Base-by-base conservation (phyloP, 1,140 invertebrate species). In the Drosophila nasuta region DNA sequence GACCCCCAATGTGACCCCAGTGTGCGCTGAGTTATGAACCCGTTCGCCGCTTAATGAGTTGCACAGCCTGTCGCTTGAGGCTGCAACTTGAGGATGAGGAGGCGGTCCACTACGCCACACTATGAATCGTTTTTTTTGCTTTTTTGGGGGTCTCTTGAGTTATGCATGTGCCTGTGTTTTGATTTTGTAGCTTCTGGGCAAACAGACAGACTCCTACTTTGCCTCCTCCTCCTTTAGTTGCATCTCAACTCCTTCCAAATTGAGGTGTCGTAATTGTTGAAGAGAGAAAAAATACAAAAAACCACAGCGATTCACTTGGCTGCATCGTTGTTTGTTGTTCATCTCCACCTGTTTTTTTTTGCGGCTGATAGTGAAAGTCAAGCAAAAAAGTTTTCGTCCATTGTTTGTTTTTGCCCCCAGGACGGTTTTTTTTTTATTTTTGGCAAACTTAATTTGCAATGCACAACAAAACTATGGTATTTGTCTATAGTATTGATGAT, bases 251-350 rank as follows among this genome's bases (percentile, higher is more conserved):
- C 35, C 68, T 64, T 5, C 30, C 85, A 88, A 85, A 89, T 88
- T 85, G 85, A 89, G 81, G 83, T 89, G 83, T 89, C 81, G 81
- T 89, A 88, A 88, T 88, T 79, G 81, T 74, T 74, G 65, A 74
- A 75, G 73, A 67, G 7, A 25, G 20, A 66, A 11, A n/a, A 35
- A 33, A 64, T 28, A 20, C 52, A 41, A 10, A 48, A 65, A 35
- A 43, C 11, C 59, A 43, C 51, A 20, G 49, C 54, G 66, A 69
- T 75, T 48, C 72, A 69, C 71, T 56, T 62, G 41, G 38, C 28
- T 45, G 30, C 13, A 13, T 30, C 15, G 54, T 57, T 77, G 77
- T 79, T 72, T 81, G 72, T 71, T 80, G 65, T 65, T 69, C 79
- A 59, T 70, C 65, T 48, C 72, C 58, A 75, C 46, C 57, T 63